Base-by-base conservation (phyloP, 1,140 invertebrate genomes). In the Cherax destructor region DNA sequence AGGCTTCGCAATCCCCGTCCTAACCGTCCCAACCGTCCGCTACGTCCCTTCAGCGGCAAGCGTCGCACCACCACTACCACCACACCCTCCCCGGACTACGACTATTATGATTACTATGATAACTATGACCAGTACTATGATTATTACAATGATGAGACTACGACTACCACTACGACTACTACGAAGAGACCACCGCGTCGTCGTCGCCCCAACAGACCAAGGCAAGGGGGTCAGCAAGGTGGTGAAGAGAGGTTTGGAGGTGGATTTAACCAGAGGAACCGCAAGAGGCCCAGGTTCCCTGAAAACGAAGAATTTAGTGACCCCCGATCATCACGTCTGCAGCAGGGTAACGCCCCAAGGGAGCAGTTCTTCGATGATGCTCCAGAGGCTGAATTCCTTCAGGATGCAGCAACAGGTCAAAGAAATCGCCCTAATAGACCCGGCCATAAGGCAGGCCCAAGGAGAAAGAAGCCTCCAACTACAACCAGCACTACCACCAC, bases 71-170 rank as follows among this genome's bases (percentile, higher is more conserved):
- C 89, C 49, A 92, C 84, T 16, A 69, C 76, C 59, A 92, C 83
- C 76, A 80, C 74, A 59, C 74, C 52, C 52, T 56, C 92, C 18
- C 74, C 81, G 91, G 30, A 86, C 21, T 88, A 94, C 85, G 93
- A 94, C 72, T 91, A 93, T 49, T 94, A 95, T 74, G 96, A 97
- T 65, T 74, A 93, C 24, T 52, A 69, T 72, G 41, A 91, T 76
- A 30, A 90, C 65, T 88, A 93, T 65, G 79, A 92, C 76, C 89
- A 94, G 74, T 93, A 93, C 72, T 90, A 93, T 74, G 84, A 92
- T 69, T 86, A 94, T 65, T 92, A 93, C 30, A 87, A 92, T 69
- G 88, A 94, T 65, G 92, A 93, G 52, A 92, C 93, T 21, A 81
- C 92, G 9, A 89, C 93, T 6, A 93, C 92, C 47, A 92, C 93